phyloP scores from a whole-genome alignment of 2,888 invertebrate genomes.

The Erebia epiphron region DNA sequence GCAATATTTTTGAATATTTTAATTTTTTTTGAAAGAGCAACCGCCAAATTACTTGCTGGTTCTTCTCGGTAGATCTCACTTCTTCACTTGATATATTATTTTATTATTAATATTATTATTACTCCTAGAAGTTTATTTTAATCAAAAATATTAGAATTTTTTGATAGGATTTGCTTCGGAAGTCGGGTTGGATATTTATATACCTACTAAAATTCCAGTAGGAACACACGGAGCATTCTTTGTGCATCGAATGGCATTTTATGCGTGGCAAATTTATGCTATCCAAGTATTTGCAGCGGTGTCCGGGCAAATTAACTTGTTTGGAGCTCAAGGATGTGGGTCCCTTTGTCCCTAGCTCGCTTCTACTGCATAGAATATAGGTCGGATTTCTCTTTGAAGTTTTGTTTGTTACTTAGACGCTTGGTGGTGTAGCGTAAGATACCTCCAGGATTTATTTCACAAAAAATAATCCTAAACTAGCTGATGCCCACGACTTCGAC shows the following conservation, averaged over 20 bases:
- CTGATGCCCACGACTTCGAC: too few relatives aligned
- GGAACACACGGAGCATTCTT: neutral
- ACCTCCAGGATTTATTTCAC: too few relatives aligned
- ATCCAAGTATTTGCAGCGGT: constrained; percentile 27
- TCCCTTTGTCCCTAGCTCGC: constrained; percentile 20
- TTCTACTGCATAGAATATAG: neutral
- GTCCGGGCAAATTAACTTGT: constrained; percentile 25
- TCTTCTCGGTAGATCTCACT: too few relatives aligned
- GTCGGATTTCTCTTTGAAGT: constrained; percentile 23
- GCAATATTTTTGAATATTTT: too few relatives aligned
- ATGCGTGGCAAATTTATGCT: constrained; percentile 23
- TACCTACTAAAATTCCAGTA: constrained; percentile 6
- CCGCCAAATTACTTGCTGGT: too few relatives aligned
- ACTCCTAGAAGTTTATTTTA: too few relatives aligned
- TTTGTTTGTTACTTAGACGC: neutral
- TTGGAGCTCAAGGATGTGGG: constrained; percentile 25
- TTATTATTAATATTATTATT: too few relatives aligned
- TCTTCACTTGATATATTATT: too few relatives aligned
- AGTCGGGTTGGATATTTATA: neutral
- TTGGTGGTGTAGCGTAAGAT: neutral
- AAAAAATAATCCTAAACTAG: too few relatives aligned
- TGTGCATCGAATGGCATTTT: constrained; percentile 20
- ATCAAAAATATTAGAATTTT: too few relatives aligned
- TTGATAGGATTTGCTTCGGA: too few relatives aligned
- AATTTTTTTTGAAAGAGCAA: too few relatives aligned